These are phyloP conservation scores for Linepithema humile DNA, from an alignment of 1,140 invertebrate genomes.

Conservation along the genomic window DNA sequence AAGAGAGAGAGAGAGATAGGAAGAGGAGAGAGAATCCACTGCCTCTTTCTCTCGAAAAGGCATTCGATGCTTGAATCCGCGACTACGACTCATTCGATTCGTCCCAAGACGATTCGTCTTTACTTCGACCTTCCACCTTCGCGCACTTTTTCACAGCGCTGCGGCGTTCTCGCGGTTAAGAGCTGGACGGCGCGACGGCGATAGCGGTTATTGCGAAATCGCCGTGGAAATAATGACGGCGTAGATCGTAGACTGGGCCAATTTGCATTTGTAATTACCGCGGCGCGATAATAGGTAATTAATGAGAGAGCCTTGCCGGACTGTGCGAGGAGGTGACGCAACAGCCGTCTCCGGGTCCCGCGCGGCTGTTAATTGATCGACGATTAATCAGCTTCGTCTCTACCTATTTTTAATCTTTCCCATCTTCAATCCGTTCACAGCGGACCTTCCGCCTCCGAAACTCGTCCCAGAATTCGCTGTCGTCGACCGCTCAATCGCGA, in stretches of 20 bases:
- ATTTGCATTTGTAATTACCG: conserved; percentile 77
- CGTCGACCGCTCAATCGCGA: background rate
- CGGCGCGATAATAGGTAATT: conserved; percentile 76
- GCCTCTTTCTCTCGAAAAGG: background rate
- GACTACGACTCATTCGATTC: conserved; percentile 49
- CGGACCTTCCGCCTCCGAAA: background rate
- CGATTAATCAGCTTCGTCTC: conserved; percentile 66
- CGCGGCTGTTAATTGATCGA: conserved; percentile 68
- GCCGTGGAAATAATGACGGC: conserved; percentile 57
- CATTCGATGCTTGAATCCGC: conserved; percentile 25
- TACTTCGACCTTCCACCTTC: conserved; percentile 60
- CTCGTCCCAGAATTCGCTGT: background rate
- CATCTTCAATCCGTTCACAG: too few relatives aligned
- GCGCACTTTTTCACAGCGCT: conserved; percentile 56
- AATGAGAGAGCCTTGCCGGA: conserved; percentile 63
- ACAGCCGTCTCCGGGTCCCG: conserved; percentile 40
- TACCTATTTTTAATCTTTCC: conserved; percentile 19
- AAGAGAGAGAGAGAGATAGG: background rate
- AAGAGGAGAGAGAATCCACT: background rate
- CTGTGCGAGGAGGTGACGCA: conserved; percentile 58
- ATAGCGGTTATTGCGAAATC: conserved; percentile 63
- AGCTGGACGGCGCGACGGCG: background rate
- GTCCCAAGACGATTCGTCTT: conserved; percentile 64
- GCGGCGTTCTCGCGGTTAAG: conserved; percentile 18
- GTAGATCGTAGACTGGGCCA: conserved; percentile 45